phyloP scores from a whole-genome alignment of 2,797 vertebrate species.

The Hybognathus amarus region DNA sequence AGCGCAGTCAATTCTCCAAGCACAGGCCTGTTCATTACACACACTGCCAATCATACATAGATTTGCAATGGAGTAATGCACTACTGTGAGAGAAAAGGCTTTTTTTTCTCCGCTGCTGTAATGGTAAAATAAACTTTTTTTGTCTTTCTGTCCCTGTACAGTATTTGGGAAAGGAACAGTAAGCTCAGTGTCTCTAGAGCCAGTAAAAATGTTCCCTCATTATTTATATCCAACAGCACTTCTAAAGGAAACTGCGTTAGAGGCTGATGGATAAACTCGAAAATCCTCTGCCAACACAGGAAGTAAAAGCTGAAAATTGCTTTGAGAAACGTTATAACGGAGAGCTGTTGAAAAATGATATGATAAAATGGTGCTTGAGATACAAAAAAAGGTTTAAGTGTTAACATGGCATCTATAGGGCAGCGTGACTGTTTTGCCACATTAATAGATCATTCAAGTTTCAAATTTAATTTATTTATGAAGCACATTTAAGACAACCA shows the following conservation, averaged over 20 bases:
- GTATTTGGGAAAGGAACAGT: conserved; percentile 62
- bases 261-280: conserved; percentile 60
- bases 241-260: conserved; percentile 58
- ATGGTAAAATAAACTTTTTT: conserved; percentile 56
- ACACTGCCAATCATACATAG: conserved; percentile 55
- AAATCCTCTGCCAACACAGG: conserved; percentile 57
- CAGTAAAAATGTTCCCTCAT: conserved; percentile 31
- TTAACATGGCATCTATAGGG: neutral
- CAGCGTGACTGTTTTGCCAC: neutral
- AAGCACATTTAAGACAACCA: too few relatives aligned
- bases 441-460: neutral
- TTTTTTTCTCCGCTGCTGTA: conserved; percentile 8
- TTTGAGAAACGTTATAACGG: neutral
- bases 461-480: too few relatives aligned
- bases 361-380: neutral
- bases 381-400: neutral
- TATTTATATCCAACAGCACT: conserved; percentile 50
- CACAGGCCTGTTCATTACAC: conserved; percentile 45
- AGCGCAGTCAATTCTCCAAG: conserved; percentile 35
- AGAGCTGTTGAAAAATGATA: neutral
- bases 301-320: conserved; percentile 56
- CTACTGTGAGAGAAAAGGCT: conserved; percentile 48
- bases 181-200: conserved; percentile 61
- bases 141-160: conserved; percentile 37
- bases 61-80: conserved; percentile 54